Evolutionary conservation across 2,797 vertebrate genomes (phyloP).

Genomic region (Cyprinodon diabolis): DNA sequence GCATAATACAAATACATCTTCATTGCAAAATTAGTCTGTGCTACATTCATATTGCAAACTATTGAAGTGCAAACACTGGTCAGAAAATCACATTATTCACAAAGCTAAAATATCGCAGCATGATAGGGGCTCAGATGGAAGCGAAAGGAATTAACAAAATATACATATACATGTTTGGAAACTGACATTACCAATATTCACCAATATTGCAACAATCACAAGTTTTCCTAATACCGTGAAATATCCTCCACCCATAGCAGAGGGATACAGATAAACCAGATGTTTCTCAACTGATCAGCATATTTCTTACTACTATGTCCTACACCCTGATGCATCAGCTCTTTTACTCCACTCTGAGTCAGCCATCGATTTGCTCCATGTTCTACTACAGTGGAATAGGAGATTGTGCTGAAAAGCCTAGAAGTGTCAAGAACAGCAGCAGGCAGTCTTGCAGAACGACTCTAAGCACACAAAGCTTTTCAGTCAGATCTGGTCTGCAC

Average conservation of each 20-base stretch:
- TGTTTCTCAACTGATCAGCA: not conserved
- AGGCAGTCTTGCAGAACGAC: conserved; percentile 20
- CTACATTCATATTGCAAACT: too few species aligned
- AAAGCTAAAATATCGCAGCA: too few species aligned
- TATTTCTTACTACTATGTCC: not conserved
- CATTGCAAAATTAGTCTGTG: too few species aligned
- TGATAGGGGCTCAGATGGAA: too few species aligned
- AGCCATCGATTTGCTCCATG: conserved; percentile 60
- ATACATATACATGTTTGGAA: too few species aligned
- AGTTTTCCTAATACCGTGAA: too few species aligned
- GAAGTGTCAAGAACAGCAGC: conserved; percentile 51
- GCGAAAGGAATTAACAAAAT: too few species aligned
- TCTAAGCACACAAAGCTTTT: conserved; percentile 19
- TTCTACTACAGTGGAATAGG: conserved; percentile 60
- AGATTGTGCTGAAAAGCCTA: conserved; percentile 58
- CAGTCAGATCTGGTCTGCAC: conserved; percentile 36
- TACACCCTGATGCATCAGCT: not conserved
- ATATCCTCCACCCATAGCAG: not conserved
- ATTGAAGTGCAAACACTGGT: too few species aligned
- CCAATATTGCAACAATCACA: too few species aligned
- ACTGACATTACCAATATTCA: too few species aligned
- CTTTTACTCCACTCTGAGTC: conserved; percentile 26
- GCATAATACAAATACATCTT: too few species aligned
- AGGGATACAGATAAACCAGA: not conserved
- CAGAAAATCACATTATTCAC: too few species aligned